Evolutionary conservation across 2,888 invertebrate species (phyloP).

Genomic region (Torymus texanus): DNA sequence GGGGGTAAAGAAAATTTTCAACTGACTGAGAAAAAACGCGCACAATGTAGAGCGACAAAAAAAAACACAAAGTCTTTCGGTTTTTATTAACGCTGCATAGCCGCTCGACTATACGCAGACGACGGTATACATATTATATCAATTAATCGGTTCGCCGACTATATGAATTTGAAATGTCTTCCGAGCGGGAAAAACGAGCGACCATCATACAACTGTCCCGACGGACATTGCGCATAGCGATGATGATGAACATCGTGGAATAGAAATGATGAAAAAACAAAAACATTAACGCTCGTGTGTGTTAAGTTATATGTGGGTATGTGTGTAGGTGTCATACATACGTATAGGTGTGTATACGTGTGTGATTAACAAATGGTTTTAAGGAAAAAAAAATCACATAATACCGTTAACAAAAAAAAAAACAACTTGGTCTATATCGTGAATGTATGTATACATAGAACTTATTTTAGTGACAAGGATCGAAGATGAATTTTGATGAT

Average conservation of each 20-base stretch:
- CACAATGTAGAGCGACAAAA: constrained; percentile 34
- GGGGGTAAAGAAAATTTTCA: constrained; percentile 25
- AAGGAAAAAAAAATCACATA: constrained; percentile 26
- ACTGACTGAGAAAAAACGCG: constrained; percentile 49
- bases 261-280: constrained; percentile 36
- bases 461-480: constrained; percentile 64
- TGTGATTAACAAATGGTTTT: constrained; percentile 49
- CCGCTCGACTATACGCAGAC: too few relatives aligned
- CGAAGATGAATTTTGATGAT: constrained; percentile 29
- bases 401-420: constrained; percentile 25
- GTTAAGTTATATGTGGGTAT: constrained; percentile 58
- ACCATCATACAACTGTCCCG: neutral
- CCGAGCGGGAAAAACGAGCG: constrained; percentile 20
- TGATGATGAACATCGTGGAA: neutral
- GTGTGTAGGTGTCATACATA: constrained; percentile 52
- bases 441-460: constrained; percentile 55
- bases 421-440: constrained; percentile 56
- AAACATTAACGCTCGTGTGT: constrained; percentile 51
- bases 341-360: constrained; percentile 59
- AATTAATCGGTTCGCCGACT: too few relatives aligned
- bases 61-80: constrained; percentile 30
- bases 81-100: constrained; percentile 4
- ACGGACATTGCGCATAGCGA: constrained; percentile 21
- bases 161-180: constrained; percentile 24
- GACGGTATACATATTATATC: too few relatives aligned